Evolutionary conservation across 2,888 invertebrate species (phyloP).

Genomic region (Mellilla xanthometata): DNA sequence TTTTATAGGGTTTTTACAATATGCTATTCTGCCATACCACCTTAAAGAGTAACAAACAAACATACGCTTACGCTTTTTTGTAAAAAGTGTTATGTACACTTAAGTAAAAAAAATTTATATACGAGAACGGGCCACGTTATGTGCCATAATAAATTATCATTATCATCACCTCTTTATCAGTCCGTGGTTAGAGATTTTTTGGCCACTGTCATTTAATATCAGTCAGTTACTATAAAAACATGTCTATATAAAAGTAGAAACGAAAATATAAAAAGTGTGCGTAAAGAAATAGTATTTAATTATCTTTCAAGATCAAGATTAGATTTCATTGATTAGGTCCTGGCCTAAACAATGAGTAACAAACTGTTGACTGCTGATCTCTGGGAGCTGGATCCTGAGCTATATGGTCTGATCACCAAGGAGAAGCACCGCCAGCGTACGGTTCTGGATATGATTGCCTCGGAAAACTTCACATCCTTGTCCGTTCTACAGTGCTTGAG

Average conservation of each 20-base stretch:
- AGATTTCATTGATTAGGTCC: slow-evolving; percentile 39
- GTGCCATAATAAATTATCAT: too few relatives aligned
- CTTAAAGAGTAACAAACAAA: too few relatives aligned
- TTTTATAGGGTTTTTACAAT: too few relatives aligned
- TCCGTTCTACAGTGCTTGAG: slow-evolving; percentile 94
- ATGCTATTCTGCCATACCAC: too few relatives aligned
- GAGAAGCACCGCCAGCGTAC: slow-evolving; percentile 93
- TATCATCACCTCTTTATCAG: slow-evolving; percentile 64
- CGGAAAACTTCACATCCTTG: slow-evolving; percentile 96
- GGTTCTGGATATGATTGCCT: slow-evolving; percentile 98
- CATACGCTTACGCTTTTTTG: too few relatives aligned
- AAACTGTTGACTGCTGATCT: slow-evolving; percentile 84
- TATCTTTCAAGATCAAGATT: neutral
- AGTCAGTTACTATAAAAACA: slow-evolving; percentile 37
- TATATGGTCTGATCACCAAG: slow-evolving; percentile 89
- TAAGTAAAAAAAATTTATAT: too few relatives aligned
- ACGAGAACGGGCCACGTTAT: too few relatives aligned
- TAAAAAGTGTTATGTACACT: too few relatives aligned
- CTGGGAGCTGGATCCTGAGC: slow-evolving; percentile 93
- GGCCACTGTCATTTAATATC: slow-evolving; percentile 13
- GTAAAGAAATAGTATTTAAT: too few relatives aligned
- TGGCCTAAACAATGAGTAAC: slow-evolving; percentile 57
- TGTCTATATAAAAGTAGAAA: slow-evolving; percentile 28
- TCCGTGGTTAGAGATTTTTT: slow-evolving; percentile 51
- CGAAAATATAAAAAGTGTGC: too few relatives aligned